A percentile compares a stretch with the other conserved stretches of the same genome.
These are phyloP conservation scores for Euura lappo DNA, from an alignment of 1,140 invertebrate genomes.

Conservation along the genomic window DNA sequence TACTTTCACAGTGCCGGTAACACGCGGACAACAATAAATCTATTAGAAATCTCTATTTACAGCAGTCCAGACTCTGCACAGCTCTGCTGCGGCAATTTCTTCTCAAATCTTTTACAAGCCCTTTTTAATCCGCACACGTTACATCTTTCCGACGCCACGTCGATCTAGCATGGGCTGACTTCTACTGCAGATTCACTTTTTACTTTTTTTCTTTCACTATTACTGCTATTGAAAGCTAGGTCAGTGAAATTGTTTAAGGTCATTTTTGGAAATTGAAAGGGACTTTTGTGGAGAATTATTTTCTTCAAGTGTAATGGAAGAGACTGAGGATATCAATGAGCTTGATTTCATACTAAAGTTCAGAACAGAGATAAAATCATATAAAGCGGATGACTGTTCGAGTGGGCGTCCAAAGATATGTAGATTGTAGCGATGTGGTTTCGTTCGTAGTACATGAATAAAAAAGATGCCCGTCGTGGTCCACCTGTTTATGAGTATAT, in stretches of 20 bases:
- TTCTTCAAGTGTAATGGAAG: no score
- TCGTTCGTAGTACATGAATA: neutral
- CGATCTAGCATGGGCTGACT: constrained; percentile 1
- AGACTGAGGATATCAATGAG: neutral
- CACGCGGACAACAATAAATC: neutral
- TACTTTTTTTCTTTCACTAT: neutral
- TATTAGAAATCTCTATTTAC: neutral
- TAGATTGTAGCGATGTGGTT: neutral
- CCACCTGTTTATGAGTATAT: constrained; percentile 4
- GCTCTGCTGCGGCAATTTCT: neutral
- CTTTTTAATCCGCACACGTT: neutral
- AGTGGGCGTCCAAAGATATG: constrained; percentile 6
- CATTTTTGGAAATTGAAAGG: no score
- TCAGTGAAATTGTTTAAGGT: no score
- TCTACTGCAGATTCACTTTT: neutral
- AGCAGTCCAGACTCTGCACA: neutral
- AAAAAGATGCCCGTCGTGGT: constrained; percentile 4
- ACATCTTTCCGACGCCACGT: neutral
- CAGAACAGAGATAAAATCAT: neutral
- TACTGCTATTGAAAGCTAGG: no score
- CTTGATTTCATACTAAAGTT: constrained; percentile 1
- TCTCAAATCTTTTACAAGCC: neutral
- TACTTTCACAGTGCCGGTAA: neutral
- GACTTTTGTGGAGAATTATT: no score
- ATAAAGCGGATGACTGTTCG: neutral